Base-by-base conservation (phyloP, 2,888 invertebrate species). In the Lamellibrachia satsuma region DNA sequence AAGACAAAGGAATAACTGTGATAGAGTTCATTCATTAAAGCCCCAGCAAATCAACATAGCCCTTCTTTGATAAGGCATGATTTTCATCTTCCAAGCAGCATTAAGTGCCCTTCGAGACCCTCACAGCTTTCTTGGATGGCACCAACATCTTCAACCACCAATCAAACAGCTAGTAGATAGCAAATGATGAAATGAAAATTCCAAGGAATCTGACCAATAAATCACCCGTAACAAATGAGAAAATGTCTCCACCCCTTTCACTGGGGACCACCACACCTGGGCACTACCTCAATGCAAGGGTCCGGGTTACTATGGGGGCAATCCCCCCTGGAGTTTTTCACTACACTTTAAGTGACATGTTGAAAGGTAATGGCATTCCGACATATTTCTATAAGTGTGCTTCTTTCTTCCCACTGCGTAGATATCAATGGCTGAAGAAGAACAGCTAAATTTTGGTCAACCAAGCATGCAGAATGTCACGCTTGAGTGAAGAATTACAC, bases 361-460 rank as follows among this genome's bases (percentile, higher is more conserved):
- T 75, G 15, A 75, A 75, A 75, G 75, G 75, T 75, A 75, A 75
- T 75, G 75, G 75, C 75, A 75, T 75, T 75, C 75, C 75, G 15
- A 15, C 75, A 75, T 75, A 75, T 75, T n/a, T 75, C 15, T 75
- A n/a, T 75, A 75, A 75, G 75, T n/a, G 75, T 75, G 75, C 75
- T 22, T 39, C 39, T 39, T n/a, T 15, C 15, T 75, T 15, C 75
- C 75, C 22, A n/a, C n/a, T 15, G 22, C 6, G 75, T n/a, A 22
- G 11, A 15, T 75, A 75, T 75, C 75, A 75, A 75, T 75, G 75
- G 75, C 75, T 75, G 75, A 22, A 75, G 75, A 75, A 75, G 75
- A 75, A 75, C 75, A 75, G 75, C 75, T 4, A 75, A 75, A n/a
- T 75, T 22, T 1, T 75, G 75, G 75, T 75, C 75, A 75, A 15